Evolutionary conservation across 2,797 vertebrate species (phyloP), one percentile per base, ranked within the genome.

Genomic region (Tolypeutes matacus): DNA sequence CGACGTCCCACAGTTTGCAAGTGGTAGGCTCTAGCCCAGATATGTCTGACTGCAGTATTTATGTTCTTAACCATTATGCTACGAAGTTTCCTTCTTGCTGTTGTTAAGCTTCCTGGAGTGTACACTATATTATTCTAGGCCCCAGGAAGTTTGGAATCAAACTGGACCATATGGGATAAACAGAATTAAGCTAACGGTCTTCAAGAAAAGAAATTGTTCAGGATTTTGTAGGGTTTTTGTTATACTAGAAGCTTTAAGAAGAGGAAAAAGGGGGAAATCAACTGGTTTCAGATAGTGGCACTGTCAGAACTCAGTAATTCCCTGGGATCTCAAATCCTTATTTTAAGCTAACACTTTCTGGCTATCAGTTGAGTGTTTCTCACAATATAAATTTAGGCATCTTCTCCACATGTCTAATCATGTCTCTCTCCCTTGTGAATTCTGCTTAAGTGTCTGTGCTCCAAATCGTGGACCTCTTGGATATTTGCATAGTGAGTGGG

Each of bases 141-240:
- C 60, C 6, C 80, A 90, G 29, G 65, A 86, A 94, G 27, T 90
- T 86, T 82, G 46, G 36, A 64, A 46, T 86, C n/a, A 89, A 87
- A 72, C 25, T 82, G n/a, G 23, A 42, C 49, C 27, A 89, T 53
- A 20, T 60, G 31, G 34, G 49, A 64, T 72, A 88, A 88, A 87
- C 4, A 76, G 36, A 72, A 51, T 85, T 90, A 83, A 77, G 39
- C 31, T 75, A 69, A 78, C 23, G 39, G 58, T 94, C 39, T 85
- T 85, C 29, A 92, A 88, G 65, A 87, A 87, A 94, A 53, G 17
- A 89, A 62, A 12, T 88, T 92, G 20, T 65, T 78, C 21, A 42
- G 31, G 18, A 27, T 89, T 89, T 39, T 92, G 20, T 51, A 73
- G 56, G 29, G 51, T 75, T 8, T 91, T 87, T 39, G 12, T 87